A percentile compares a stretch with the other conserved stretches of the same genome.
phyloP scores from a whole-genome alignment of 2,797 vertebrate species.

The Taenioides sp. region DNA sequence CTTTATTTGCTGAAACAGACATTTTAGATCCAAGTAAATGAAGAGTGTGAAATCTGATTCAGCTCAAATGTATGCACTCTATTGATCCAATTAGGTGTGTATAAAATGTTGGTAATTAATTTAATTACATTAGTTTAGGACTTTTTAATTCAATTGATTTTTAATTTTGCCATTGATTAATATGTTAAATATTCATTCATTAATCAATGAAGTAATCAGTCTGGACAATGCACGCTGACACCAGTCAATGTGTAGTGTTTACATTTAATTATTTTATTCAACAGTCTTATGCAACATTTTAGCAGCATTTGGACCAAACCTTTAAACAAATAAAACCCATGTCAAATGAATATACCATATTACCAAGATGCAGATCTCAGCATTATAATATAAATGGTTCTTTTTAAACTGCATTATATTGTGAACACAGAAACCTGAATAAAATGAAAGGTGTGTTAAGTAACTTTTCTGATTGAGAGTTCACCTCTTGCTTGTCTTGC shows the following conservation, averaged over 20 bases:
- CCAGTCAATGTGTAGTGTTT: neutral
- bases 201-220: constrained; percentile 8
- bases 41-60: constrained; percentile 10
- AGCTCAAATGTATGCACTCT: constrained; percentile 12
- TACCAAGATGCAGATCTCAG: neutral
- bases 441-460: no score
- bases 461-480: neutral
- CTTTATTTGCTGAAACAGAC: constrained; percentile 26
- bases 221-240: neutral
- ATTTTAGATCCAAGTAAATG: constrained; percentile 7
- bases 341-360: neutral
- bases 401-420: neutral
- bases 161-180: constrained; percentile 12
- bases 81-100: constrained; percentile 29
- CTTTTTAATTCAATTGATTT: constrained; percentile 1
- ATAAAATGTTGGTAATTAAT: constrained; percentile 14
- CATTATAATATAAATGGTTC: neutral
- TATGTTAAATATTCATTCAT: neutral
- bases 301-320: neutral
- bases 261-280: neutral
- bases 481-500: neutral
- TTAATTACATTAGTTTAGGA: constrained; percentile 1
- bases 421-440: neutral
- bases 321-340: neutral
- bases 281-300: neutral